Conservation (phyloP, 2,113 vertebrate species). For the Nannobrachium achirus region DNA sequence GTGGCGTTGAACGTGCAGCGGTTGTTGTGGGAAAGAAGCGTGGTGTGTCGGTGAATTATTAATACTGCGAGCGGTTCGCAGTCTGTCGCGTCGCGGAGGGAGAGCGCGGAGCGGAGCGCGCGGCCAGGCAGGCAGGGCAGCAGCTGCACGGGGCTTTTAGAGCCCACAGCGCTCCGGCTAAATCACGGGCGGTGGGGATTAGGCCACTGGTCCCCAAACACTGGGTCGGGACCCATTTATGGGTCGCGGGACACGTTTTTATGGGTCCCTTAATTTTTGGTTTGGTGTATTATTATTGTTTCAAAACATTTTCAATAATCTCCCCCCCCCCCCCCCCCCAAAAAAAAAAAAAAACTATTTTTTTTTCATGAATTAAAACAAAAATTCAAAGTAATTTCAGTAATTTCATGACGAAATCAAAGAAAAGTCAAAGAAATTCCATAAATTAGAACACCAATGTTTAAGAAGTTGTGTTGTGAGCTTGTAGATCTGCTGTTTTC, state of each 20-base stretch:
- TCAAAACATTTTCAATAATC: neutral
- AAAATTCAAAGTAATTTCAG: too few species aligned
- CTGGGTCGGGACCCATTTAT: neutral
- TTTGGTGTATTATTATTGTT: neutral
- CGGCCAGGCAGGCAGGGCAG: slow-evolving; percentile 56
- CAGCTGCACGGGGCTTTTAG: slow-evolving; percentile 79
- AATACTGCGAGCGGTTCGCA: slow-evolving; percentile 75
- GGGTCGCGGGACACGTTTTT: neutral
- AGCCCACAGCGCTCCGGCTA: slow-evolving; percentile 57
- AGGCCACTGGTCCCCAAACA: slow-evolving; percentile 10
- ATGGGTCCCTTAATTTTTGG: neutral
- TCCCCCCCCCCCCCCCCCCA: too few species aligned
- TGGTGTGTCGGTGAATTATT: slow-evolving; percentile 77
- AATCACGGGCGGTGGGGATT: slow-evolving; percentile 77
- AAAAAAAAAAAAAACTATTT: too few species aligned
- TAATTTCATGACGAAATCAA: too few species aligned
- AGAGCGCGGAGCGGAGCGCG: slow-evolving; percentile 28
- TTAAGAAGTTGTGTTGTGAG: too few species aligned
- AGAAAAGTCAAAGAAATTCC: too few species aligned
- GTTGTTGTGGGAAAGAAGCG: slow-evolving; percentile 22
- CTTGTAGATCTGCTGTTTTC: too few species aligned
- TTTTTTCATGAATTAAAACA: too few species aligned
- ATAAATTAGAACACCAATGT: too few species aligned
- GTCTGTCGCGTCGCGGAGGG: slow-evolving; percentile 65
- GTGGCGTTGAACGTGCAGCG: slow-evolving; percentile 8